A percentile compares a stretch with the other conserved stretches of the same genome.
Evolutionary conservation across 2,797 vertebrate genomes (phyloP).

Genomic region (Sebastes cheni): DNA sequence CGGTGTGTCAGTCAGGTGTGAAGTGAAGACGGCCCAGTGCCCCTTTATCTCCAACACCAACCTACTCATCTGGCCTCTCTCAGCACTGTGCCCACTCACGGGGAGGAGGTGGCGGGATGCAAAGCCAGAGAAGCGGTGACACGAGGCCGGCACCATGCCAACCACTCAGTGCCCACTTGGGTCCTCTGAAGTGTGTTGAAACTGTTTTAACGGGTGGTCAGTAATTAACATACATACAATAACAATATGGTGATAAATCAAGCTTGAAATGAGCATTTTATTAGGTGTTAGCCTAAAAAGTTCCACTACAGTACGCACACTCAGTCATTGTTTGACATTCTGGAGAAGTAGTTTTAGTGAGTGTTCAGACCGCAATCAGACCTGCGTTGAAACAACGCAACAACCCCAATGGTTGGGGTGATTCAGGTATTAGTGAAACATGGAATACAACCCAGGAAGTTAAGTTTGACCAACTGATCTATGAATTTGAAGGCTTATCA

Average conservation of each 20-base stretch:
- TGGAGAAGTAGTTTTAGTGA: background rate
- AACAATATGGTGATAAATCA: background rate
- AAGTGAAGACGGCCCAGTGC: constrained; percentile 30
- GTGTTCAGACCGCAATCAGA: background rate
- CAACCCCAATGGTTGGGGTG: background rate
- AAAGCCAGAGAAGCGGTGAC: constrained; percentile 34
- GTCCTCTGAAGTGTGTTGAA: constrained; percentile 46
- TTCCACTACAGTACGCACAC: background rate
- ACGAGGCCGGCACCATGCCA: constrained; percentile 45
- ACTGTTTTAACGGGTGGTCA: constrained; percentile 38
- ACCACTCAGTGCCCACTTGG: constrained; percentile 60
- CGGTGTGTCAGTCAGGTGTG: constrained; percentile 29
- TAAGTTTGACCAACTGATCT: too few relatives aligned
- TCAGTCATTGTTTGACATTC: background rate
- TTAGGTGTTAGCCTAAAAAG: background rate
- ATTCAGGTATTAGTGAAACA: background rate
- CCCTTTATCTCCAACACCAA: constrained; percentile 34
- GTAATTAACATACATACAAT: constrained; percentile 23
- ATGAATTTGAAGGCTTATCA: too few relatives aligned
- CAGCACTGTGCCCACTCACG: constrained; percentile 35
- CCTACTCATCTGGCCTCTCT: constrained; percentile 43
- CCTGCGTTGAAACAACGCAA: background rate
- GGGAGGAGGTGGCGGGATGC: constrained; percentile 40
- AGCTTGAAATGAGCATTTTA: background rate
- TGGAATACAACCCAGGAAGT: too few relatives aligned